Conservation (phyloP, 2,113 vertebrate genomes). For the Sula dactylatra region DNA sequence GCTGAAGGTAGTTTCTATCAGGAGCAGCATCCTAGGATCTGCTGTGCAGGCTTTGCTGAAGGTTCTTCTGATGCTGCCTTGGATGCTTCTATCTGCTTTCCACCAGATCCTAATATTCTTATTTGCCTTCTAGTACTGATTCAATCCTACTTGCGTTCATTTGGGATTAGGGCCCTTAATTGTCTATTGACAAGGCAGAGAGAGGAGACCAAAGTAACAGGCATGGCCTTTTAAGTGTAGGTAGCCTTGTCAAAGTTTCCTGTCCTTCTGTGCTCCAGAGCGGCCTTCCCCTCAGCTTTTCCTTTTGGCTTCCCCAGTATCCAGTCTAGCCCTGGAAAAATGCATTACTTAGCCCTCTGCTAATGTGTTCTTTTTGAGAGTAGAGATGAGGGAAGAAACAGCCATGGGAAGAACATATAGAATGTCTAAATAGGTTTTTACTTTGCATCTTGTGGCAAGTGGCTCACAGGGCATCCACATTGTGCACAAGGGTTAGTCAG, state of each 20-base stretch:
- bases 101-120: not conserved
- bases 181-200: not conserved
- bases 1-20: not conserved
- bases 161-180: not conserved
- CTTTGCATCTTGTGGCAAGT: not conserved
- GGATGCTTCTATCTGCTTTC: not conserved
- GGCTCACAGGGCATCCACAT: not conserved
- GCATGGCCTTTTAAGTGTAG: not conserved
- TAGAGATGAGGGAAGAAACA: not conserved
- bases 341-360: not conserved
- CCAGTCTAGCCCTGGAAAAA: not conserved
- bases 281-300: not conserved
- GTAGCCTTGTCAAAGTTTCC: not conserved
- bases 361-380: not conserved
- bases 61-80: not conserved
- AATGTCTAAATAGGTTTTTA: not conserved
- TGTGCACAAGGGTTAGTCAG: not conserved
- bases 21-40: not conserved
- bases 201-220: not conserved
- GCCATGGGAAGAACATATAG: not conserved
- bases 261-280: not conserved
- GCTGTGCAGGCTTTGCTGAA: not conserved
- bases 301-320: not conserved
- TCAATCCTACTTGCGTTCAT: not conserved
- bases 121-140: not conserved